A percentile compares a stretch with the other conserved stretches of the same genome.
Evolutionary conservation across 2,797 vertebrate genomes (phyloP).

Genomic region (Lepus oiostolus): DNA sequence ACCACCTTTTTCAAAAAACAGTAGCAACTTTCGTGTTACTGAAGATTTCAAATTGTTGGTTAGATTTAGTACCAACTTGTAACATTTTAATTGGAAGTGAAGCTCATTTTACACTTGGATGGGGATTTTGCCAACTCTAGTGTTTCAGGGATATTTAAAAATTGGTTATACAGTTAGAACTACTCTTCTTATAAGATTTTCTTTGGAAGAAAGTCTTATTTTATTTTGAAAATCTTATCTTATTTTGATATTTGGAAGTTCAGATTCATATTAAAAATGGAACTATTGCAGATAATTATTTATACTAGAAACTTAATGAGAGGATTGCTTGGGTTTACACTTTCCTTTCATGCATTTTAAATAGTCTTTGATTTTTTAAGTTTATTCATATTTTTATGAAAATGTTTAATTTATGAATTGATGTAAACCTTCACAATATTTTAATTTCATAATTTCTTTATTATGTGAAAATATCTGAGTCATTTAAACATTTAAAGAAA

Average conservation of each 20-base stretch:
- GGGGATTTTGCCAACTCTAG: conserved; percentile 69
- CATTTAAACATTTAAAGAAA: conserved; percentile 22
- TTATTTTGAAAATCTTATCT: no score
- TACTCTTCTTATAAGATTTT: conserved; percentile 26
- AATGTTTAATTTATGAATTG: neutral
- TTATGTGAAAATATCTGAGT: neutral
- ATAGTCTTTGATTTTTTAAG: neutral
- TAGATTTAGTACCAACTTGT: conserved; percentile 82
- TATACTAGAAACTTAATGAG: neutral
- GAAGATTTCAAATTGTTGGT: conserved; percentile 77
- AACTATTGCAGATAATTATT: conserved; percentile 20
- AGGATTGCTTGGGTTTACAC: neutral
- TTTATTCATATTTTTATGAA: conserved; percentile 50
- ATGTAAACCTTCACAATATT: neutral
- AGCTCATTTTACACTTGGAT: conserved; percentile 78
- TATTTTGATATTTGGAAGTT: neutral
- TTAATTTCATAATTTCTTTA: neutral
- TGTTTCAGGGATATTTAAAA: conserved; percentile 76
- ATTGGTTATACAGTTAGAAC: conserved; percentile 10
- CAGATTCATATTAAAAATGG: conserved; percentile 5
- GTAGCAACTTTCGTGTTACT: conserved; percentile 82
- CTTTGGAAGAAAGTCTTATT: neutral
- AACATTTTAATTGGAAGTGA: conserved; percentile 83
- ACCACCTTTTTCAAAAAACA: conserved; percentile 78
- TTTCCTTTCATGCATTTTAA: neutral